Evolutionary conservation across 2,113 vertebrate genomes (phyloP).

Genomic region (Mionectes macconnelli): DNA sequence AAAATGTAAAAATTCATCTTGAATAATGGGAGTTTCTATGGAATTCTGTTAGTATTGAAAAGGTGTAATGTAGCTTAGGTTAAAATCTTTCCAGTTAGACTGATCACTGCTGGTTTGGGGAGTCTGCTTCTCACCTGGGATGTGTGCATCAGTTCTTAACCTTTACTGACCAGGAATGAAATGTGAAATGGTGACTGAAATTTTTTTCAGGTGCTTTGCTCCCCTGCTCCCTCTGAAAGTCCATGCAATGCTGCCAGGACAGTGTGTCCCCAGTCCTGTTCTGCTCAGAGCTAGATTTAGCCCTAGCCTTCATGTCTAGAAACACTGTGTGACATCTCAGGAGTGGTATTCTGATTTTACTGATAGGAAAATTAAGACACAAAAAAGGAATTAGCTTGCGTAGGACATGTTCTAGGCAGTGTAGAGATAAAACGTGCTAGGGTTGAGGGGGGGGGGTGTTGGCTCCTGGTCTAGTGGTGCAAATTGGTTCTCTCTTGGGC

Average conservation of each 20-base stretch:
- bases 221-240: background rate
- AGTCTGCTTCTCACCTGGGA: background rate
- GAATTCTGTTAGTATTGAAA: background rate
- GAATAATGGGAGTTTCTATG: background rate
- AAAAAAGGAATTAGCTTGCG: background rate
- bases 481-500: background rate
- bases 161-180: background rate
- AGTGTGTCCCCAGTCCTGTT: background rate
- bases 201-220: background rate
- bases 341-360: background rate
- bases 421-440: background rate
- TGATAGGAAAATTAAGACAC: background rate
- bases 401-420: background rate
- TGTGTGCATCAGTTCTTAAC: accelerated
- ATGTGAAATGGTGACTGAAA: background rate
- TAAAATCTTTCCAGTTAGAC: background rate
- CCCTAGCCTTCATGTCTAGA: background rate
- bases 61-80: background rate
- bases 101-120: background rate
- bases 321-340: background rate
- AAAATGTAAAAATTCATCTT: background rate
- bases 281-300: background rate
- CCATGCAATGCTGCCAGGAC: background rate
- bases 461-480: background rate
- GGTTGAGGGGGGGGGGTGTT: background rate